A percentile compares a stretch with the other conserved stretches of the same genome.
Conservation (phyloP, 2,113 vertebrate genomes). For the Callipepla squamata region DNA sequence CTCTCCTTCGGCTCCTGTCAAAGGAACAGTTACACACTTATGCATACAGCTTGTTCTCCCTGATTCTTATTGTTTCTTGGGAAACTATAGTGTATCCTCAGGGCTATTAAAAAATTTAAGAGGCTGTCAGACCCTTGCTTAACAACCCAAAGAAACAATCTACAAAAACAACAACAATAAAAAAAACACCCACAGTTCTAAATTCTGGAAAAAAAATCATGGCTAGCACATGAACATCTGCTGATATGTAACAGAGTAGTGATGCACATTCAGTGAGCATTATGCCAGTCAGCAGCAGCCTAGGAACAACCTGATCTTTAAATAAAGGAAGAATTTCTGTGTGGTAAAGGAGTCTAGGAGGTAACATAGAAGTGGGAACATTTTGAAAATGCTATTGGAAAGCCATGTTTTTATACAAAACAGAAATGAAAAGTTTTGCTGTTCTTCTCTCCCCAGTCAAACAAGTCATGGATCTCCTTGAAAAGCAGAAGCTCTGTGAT, state of each 20-base stretch:
- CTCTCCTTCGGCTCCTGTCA: background rate
- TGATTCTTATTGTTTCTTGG: background rate
- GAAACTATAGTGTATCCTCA: background rate
- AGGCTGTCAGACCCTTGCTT: background rate
- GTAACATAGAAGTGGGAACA: background rate
- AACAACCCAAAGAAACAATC: background rate
- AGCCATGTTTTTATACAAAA: background rate
- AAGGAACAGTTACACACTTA: background rate
- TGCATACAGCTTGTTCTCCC: background rate
- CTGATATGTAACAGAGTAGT: background rate
- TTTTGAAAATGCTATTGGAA: background rate
- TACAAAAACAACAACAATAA: too few species aligned
- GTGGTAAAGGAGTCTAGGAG: background rate
- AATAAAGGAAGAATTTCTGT: background rate
- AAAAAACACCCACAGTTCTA: background rate
- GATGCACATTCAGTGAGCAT: background rate
- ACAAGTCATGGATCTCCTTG: conserved; percentile 59
- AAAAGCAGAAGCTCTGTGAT: conserved; percentile 44
- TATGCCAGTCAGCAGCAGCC: background rate
- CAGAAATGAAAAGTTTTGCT: background rate
- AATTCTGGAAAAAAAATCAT: background rate
- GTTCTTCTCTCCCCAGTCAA: conserved; percentile 55
- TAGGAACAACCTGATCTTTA: background rate
- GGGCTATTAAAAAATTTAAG: background rate
- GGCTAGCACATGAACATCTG: background rate